phyloP scores from a whole-genome alignment of 2,113 vertebrate genomes.

The Cyanoderma ruficeps region DNA sequence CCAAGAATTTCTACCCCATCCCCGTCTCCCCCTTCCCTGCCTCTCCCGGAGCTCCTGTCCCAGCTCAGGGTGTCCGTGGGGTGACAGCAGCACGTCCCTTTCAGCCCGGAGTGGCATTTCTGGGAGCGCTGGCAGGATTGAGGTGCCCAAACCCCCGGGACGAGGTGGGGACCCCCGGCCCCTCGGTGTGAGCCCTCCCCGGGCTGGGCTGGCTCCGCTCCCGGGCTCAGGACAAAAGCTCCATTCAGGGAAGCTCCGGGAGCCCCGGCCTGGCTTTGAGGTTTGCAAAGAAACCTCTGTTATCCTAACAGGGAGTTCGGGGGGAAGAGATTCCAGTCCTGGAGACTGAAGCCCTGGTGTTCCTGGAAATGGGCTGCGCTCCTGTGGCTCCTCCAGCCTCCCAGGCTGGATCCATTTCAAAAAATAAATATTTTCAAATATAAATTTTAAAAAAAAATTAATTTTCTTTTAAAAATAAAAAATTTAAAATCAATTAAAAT shows the following conservation, averaged over 20 bases:
- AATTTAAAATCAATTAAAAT: too few species aligned
- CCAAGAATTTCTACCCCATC: background rate
- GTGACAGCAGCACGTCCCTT: too few species aligned
- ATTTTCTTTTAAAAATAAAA: too few species aligned
- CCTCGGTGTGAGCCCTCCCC: fast-evolving
- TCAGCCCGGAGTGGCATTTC: fast-evolving
- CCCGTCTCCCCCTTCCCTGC: background rate
- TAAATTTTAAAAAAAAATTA: too few species aligned
- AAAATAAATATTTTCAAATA: too few species aligned
- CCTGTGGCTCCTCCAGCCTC: fast-evolving
- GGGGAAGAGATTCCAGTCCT: background rate
- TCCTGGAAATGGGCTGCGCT: background rate
- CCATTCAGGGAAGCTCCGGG: background rate
- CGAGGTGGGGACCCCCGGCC: background rate
- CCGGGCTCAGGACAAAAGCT: background rate
- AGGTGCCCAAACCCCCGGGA: background rate
- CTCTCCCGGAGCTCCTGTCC: background rate
- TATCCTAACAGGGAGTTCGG: background rate
- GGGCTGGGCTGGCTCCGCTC: background rate
- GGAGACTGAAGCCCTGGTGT: background rate
- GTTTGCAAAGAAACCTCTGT: slow-evolving; percentile 32
- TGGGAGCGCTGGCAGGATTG: fast-evolving
- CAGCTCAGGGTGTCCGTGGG: fast-evolving
- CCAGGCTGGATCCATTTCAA: fast-evolving
- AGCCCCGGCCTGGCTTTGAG: background rate